Conservation (phyloP, 1,140 invertebrate species). For the Pseudomyrmex flavicornis region DNA sequence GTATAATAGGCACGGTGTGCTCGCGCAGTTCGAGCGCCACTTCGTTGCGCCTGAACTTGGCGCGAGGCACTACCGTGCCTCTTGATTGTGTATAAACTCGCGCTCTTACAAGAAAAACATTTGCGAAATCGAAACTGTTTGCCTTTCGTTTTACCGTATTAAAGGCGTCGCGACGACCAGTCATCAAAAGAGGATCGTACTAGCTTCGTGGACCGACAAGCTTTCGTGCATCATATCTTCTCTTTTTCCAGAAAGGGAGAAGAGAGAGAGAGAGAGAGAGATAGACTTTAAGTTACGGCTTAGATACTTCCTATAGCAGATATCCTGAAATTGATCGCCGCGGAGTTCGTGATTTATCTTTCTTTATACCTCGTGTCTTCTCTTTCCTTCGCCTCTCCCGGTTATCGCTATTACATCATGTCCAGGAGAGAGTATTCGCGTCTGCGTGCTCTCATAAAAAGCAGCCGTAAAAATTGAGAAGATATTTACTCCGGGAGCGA, state of each 20-base stretch:
- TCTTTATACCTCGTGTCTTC: constrained; percentile 26
- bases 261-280: no score
- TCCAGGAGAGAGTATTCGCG: background rate
- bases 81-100: constrained; percentile 36
- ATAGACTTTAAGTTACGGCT: constrained; percentile 74
- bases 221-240: constrained; percentile 48
- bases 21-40: no score
- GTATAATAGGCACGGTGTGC: no score
- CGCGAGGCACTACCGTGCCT: no score
- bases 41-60: no score
- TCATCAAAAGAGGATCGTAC: constrained; percentile 80
- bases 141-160: constrained; percentile 35
- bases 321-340: constrained; percentile 65
- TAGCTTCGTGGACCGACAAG: constrained; percentile 56
- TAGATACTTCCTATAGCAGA: constrained; percentile 61
- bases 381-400: constrained; percentile 1
- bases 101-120: background rate
- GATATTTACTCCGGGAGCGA: background rate
- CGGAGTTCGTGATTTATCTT: constrained; percentile 72
- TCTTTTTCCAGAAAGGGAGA: background rate
- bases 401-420: constrained; percentile 25
- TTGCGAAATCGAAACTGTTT: constrained; percentile 7
- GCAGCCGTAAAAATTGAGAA: constrained; percentile 65
- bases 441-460: constrained; percentile 18
- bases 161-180: constrained; percentile 56